Base-by-base conservation (phyloP, 1,140 invertebrate species). In the Anadara kagoshimensis region DNA sequence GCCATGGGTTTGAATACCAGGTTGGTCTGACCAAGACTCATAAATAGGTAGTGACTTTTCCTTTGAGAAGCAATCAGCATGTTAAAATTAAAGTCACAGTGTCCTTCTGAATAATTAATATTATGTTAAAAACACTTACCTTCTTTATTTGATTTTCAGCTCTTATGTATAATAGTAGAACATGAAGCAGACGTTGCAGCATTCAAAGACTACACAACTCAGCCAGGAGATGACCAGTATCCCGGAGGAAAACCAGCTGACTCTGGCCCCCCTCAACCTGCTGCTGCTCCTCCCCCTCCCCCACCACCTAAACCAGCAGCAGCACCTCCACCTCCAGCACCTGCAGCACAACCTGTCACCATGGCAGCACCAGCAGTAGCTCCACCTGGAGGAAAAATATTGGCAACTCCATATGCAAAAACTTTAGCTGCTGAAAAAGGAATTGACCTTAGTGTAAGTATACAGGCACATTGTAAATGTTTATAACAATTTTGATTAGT, bases 361-460 rank as follows among this genome's bases (percentile, higher is more conserved):
- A 72, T 91, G 36, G 36, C 92, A 22, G 73, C 91, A 22, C 54
- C 92, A 24, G 64, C 90, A 20, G 54, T 89, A 20, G 53, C 90
- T 22, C 69, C 87, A 53, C 81, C 91, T 24, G 93, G 92, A 41
- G 92, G 92, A 56, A 91, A 96, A 82, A 91, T 97, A 11, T 96
- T 94, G 87, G 96, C 95, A 29, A 98, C 96, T 89, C 98, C 98
- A 24, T 94, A 97, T 89, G 98, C 98, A 0, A 96, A 93, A 86
- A 93, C 92, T 80, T 83, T 99, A 59, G 98, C 98, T 20, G 92
- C 94, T 79, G 92, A 94, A 73, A 91, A 92, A 82, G 93, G 93
- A 45, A 86, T 95, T 47, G 91, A 93, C 86, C 93, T 94, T 88
- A 92, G 92, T 91, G 95, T 95, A 91, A 91, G 90, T 83, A 22